These are phyloP conservation scores for Yponomeuta evonymella DNA, from an alignment of 2,888 invertebrate species.

Conservation along the genomic window DNA sequence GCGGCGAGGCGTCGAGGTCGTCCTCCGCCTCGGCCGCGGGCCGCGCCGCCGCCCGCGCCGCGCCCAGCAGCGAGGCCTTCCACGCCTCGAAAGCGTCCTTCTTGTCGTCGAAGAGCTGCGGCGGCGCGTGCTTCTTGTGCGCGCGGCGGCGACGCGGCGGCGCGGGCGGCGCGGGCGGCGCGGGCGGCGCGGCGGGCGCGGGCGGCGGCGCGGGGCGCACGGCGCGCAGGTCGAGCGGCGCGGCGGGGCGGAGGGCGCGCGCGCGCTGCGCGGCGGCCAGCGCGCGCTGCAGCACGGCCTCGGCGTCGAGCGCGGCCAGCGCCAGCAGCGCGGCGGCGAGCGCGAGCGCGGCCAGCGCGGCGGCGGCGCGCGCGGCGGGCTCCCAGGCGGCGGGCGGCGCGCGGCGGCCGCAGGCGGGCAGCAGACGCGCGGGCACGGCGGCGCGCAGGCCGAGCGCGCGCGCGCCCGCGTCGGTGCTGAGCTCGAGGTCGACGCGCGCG, in stretches of 20 bases:
- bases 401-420: constrained; percentile 42
- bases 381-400: constrained; percentile 64
- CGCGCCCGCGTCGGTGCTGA: constrained; percentile 34
- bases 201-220: not conserved
- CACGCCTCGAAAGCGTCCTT: not conserved
- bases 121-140: not conserved
- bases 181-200: constrained; percentile 21
- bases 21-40: not conserved
- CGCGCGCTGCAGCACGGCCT: constrained; percentile 42
- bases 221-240: constrained; percentile 23
- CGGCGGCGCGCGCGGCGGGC: constrained; percentile 34
- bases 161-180: constrained; percentile 12
- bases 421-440: constrained; percentile 39
- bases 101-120: not conserved
- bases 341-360: constrained; percentile 74
- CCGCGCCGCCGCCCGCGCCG: not conserved
- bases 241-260: constrained; percentile 30
- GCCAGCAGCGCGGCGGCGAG: constrained; percentile 62
- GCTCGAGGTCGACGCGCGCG: constrained; percentile 35
- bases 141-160: constrained; percentile 24
- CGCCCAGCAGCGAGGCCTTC: not conserved
- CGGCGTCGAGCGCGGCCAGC: constrained; percentile 23
- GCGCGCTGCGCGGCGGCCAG: constrained; percentile 43
- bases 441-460: constrained; percentile 37
- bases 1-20: constrained; percentile 31